Evolutionary conservation across 2,888 invertebrate species (phyloP).

Genomic region (Archips crataeganus): DNA sequence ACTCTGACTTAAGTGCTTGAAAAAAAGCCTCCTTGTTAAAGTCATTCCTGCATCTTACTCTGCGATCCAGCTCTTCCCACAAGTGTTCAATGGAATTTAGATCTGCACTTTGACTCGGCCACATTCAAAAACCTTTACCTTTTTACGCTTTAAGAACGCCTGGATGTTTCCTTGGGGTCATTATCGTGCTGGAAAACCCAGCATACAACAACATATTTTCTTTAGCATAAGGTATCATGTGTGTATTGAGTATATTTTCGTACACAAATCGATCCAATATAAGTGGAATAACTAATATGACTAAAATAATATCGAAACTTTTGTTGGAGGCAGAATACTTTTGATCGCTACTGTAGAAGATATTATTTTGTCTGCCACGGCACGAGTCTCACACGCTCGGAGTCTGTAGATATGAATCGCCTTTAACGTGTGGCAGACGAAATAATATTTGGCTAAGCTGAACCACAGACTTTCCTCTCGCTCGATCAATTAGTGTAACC

Average conservation of each 20-base stretch:
- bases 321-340: too few relatives aligned
- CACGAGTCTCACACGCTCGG: too few relatives aligned
- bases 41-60: conserved; percentile 1
- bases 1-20: not conserved
- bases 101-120: not conserved
- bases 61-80: not conserved
- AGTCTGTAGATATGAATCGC: too few relatives aligned
- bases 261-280: not conserved
- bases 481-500: too few relatives aligned
- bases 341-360: too few relatives aligned
- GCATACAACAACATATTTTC: too few relatives aligned
- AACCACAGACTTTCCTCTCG: too few relatives aligned
- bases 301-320: too few relatives aligned
- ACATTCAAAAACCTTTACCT: not conserved
- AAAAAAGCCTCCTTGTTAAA: not conserved
- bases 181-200: not conserved
- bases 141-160: not conserved
- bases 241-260: not conserved
- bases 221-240: not conserved
- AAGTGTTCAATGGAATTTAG: not conserved
- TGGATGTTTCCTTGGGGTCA: not conserved
- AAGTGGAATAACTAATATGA: too few relatives aligned
- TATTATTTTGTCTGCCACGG: too few relatives aligned
- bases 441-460: too few relatives aligned
- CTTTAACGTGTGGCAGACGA: too few relatives aligned